Base-by-base conservation (phyloP, 2,797 vertebrate species). In the Pipistrellus kuhlii region DNA sequence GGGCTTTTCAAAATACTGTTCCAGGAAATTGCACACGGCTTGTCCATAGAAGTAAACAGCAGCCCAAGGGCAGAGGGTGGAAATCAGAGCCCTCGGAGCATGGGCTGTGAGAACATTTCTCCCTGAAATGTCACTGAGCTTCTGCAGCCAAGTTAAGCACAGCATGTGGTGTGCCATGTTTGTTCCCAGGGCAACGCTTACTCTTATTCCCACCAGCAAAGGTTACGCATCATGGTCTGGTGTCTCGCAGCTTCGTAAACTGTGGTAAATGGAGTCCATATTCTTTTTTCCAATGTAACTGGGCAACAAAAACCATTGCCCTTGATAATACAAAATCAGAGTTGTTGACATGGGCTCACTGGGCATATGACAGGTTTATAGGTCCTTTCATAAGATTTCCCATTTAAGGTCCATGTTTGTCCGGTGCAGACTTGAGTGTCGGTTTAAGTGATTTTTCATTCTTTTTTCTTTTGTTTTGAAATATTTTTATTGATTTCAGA, bases 21-120 rank as follows among this genome's bases (percentile, higher is more conserved):
- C 96, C 94, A 89, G 93, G 94, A 96, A 96, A 85, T 93, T 91
- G 44, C 55, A 25, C 57, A 78, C 23, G 77, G 64, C 35, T 88
- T 69, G 32, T 93, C 83, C 82, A 68, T 46, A 88, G 71, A 94
- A 53, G 20, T 92, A 95, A 97, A 94, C n/a, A 95, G 71, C 38
- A 66, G 44, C 85, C 55, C 41, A 27, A 55, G 71, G 69, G 18
- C 81, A 88, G 71, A 81, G 76, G 69, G 83, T 80, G 41, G 78
- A 64, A 96, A 48, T 73, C 5, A 4, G 30, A 64, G 27, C 53
- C 27, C 53, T 69, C 3, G 0, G 59, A 53, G 30, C 30, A 0
- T 20, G 55, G 75, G 21, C 7, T 41, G 3, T 71, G 81, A 46
- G 71, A 69, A 66, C 23, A 4, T 76, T 86, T 90, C 84, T 66